A percentile compares a stretch with the other conserved stretches of the same genome.
phyloP scores from a whole-genome alignment of 2,113 vertebrate genomes.

The Malurus melanocephalus region DNA sequence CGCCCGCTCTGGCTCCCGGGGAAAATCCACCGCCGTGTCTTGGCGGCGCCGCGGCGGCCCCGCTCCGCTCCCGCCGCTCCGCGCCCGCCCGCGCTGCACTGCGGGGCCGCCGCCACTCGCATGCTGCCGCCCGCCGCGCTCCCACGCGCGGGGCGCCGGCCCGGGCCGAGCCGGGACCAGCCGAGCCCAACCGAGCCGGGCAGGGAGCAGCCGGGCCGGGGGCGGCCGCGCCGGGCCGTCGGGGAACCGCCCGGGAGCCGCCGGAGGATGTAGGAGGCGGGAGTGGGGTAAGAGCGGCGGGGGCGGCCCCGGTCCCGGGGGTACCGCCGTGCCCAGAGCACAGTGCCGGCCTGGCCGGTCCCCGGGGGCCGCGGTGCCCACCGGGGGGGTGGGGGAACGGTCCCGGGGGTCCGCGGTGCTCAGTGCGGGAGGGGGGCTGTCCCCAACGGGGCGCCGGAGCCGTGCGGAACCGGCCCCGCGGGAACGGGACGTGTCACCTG shows the following conservation, averaged over 20 bases:
- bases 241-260: background rate
- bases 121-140: too few relatives aligned
- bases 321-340: background rate
- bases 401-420: background rate
- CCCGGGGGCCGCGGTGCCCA: background rate
- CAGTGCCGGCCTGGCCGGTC: background rate
- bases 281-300: background rate
- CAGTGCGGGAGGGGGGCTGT: background rate
- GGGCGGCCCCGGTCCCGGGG: background rate
- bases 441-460: background rate
- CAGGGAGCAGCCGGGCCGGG: background rate
- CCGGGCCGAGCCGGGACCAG: background rate
- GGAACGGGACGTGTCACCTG: background rate
- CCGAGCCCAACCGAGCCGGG: background rate
- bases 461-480: background rate
- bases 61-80: background rate
- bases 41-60: slow-evolving; percentile 18
- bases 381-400: background rate
- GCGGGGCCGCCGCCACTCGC: too few relatives aligned
- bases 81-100: slow-evolving; percentile 17
- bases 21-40: slow-evolving; percentile 54
- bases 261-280: slow-evolving; percentile 3
- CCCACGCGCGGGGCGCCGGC: too few relatives aligned
- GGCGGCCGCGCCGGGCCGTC: background rate
- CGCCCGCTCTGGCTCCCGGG: slow-evolving; percentile 61